Evolutionary conservation across 1,140 invertebrate species (phyloP).

Genomic region (Halictus rubicundus): DNA sequence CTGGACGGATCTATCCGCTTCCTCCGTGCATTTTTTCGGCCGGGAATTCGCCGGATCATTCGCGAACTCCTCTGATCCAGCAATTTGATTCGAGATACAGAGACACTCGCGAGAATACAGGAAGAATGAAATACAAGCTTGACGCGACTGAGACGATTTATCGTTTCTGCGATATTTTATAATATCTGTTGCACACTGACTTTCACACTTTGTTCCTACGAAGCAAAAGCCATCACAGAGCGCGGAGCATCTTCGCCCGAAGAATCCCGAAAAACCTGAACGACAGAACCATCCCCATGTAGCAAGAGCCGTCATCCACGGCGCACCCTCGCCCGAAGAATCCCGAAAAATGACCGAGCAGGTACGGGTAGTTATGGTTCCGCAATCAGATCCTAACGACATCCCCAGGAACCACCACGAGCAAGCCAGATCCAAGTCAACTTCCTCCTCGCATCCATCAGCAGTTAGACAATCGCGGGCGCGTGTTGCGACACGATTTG

Average conservation of each 20-base stretch:
- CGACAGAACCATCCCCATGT: no score
- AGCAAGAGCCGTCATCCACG: background rate
- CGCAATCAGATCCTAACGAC: background rate
- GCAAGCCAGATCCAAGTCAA: background rate
- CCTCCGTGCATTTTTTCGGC: conserved; percentile 2
- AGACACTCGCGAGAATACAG: no score
- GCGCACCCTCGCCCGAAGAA: background rate
- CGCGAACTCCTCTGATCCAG: background rate
- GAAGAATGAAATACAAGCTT: no score
- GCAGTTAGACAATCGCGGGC: conserved; percentile 9
- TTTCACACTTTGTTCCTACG: no score
- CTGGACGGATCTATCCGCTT: conserved; percentile 26
- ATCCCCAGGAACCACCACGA: no score
- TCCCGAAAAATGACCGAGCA: background rate
- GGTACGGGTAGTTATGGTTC: no score
- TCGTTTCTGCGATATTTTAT: no score
- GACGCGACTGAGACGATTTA: no score
- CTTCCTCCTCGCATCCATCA: conserved; percentile 20
- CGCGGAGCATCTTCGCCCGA: no score
- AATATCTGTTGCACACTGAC: no score
- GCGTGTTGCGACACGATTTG: conserved; percentile 44
- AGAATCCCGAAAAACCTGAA: no score
- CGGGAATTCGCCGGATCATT: background rate
- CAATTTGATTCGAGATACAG: background rate
- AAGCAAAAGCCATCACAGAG: no score